Percentiles rank a stretch among this genome's conserved stretches.
Conservation (phyloP, 2,113 vertebrate genomes). For the Pterophyllum scalare region DNA sequence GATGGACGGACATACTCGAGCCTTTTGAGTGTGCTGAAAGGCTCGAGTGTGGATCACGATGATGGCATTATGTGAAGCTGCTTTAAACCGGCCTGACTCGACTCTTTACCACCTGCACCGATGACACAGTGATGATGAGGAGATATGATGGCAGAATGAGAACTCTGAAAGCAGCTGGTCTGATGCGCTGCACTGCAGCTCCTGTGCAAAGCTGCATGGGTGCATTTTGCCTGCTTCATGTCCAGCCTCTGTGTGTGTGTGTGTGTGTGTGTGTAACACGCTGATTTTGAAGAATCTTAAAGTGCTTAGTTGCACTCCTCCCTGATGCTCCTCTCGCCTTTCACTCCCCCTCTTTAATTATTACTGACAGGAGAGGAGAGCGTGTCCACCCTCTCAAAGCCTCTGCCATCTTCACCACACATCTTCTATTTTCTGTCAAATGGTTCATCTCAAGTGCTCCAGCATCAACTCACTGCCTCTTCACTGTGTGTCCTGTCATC, state of each 20-base stretch:
- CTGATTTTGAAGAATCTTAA: conserved; percentile 54
- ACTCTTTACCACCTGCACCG: too few relatives aligned
- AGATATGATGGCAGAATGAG: background rate
- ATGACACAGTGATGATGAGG: background rate
- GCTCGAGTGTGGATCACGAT: background rate
- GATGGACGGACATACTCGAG: too few relatives aligned
- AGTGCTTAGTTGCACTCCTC: conserved; percentile 56
- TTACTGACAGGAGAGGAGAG: conserved; percentile 55
- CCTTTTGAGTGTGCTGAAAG: background rate
- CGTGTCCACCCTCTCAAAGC: background rate
- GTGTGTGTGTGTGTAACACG: conserved; percentile 32
- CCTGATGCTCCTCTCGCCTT: conserved; percentile 49
- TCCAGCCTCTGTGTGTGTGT: background rate
- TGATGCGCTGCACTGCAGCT: background rate
- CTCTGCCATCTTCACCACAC: background rate
- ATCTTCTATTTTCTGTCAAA: background rate
- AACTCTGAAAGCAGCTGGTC: background rate
- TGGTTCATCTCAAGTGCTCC: background rate
- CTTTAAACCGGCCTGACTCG: background rate
- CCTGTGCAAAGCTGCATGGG: background rate
- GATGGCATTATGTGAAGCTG: background rate
- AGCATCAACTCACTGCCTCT: background rate
- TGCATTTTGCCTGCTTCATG: background rate
- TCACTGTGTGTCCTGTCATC: background rate
- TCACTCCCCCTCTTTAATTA: conserved; percentile 65